phyloP scores from a whole-genome alignment of 1,140 invertebrate species.

The Zaprionus taronus region DNA sequence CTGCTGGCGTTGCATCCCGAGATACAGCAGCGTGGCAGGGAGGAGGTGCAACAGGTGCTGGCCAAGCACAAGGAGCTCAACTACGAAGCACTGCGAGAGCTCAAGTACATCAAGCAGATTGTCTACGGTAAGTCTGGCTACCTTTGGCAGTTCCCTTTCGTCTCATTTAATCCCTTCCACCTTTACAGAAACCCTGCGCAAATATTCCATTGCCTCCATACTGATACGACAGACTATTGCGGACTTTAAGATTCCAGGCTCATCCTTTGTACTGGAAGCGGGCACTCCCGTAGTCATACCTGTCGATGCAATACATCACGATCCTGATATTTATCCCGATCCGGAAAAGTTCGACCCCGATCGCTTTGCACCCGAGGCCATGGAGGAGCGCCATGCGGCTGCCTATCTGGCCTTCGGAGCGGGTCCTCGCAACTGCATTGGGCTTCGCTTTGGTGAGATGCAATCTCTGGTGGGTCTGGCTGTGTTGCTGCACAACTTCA shows the following conservation, averaged over 20 bases:
- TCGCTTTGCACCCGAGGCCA: constrained; percentile 86
- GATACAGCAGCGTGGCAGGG: constrained; percentile 85
- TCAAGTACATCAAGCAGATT: constrained; percentile 86
- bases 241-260: constrained; percentile 77
- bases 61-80: constrained; percentile 85
- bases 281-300: constrained; percentile 85
- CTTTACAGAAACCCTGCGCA: constrained; percentile 84
- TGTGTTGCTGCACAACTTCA: constrained; percentile 73
- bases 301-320: constrained; percentile 85
- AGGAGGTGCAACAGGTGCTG: constrained; percentile 85
- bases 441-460: constrained; percentile 78
- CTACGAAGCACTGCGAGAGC: constrained; percentile 86
- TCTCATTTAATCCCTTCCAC: neutral
- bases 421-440: constrained; percentile 88
- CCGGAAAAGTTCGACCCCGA: constrained; percentile 87
- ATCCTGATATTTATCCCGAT: constrained; percentile 86
- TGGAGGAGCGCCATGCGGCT: constrained; percentile 85
- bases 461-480: constrained; percentile 58
- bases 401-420: constrained; percentile 89
- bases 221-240: constrained; percentile 57
- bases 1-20: constrained; percentile 84
- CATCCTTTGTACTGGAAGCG: constrained; percentile 76
- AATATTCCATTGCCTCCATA: constrained; percentile 80
- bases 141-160: neutral
- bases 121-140: constrained; percentile 78